phyloP scores from a whole-genome alignment of 2,888 invertebrate genomes.

The Heliconius charithonia region DNA sequence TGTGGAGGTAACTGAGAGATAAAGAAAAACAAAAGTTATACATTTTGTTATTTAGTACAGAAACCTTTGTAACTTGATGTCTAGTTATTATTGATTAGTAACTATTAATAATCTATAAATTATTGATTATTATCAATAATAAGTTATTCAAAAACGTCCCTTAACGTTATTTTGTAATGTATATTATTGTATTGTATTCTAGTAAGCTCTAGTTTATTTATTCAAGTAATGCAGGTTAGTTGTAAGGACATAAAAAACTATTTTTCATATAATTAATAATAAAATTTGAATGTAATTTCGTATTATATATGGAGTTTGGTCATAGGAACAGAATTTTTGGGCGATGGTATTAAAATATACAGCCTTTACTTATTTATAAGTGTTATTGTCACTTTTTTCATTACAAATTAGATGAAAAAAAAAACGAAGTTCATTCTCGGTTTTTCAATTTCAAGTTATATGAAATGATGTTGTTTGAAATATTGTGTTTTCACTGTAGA shows the following conservation, averaged over 20 bases:
- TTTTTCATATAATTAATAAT: slow-evolving; percentile 6
- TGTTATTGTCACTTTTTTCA: neutral
- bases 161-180: neutral
- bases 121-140: neutral
- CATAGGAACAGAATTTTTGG: neutral
- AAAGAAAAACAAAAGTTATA: neutral
- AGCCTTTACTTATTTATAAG: neutral
- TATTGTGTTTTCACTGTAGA: too few species aligned
- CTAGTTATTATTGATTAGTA: neutral
- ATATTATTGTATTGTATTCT: neutral
- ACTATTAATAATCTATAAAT: neutral
- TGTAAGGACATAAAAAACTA: neutral
- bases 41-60: neutral
- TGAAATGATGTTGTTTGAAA: too few species aligned
- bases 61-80: slow-evolving; percentile 17
- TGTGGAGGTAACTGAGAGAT: neutral
- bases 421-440: neutral
- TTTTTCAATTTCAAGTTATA: neutral
- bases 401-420: neutral
- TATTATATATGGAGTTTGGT: neutral
- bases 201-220: neutral
- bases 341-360: neutral
- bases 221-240: neutral
- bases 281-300: neutral
- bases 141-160: slow-evolving; percentile 22